Evolutionary conservation across 2,113 vertebrate genomes (phyloP).

Genomic region (Percopsis transmontana): DNA sequence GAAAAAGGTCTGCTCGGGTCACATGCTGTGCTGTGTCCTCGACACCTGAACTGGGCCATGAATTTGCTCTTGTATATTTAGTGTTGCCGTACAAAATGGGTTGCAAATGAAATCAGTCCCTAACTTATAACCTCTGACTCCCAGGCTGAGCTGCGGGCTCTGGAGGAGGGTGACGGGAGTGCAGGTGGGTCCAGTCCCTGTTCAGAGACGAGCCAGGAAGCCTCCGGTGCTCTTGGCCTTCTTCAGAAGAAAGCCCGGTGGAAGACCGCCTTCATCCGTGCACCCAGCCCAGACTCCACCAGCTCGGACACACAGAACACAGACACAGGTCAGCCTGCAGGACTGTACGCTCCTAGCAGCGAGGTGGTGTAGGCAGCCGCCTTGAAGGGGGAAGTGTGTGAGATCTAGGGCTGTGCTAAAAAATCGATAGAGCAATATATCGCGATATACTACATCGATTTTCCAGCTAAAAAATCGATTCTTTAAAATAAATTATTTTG

Average conservation of each 20-base stretch:
- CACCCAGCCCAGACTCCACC: conserved; percentile 86
- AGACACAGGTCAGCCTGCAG: conserved; percentile 76
- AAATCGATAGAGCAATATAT: too few species aligned
- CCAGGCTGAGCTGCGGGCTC: conserved; percentile 93
- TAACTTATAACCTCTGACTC: not conserved
- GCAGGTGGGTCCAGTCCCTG: conserved; percentile 89
- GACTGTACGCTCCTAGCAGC: not conserved
- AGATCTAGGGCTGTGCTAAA: too few species aligned
- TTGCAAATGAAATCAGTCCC: not conserved
- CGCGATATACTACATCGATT: too few species aligned
- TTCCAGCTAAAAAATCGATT: too few species aligned
- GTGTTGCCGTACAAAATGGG: not conserved
- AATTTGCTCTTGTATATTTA: too few species aligned
- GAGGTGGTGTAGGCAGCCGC: not conserved
- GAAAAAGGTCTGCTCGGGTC: conserved; percentile 82
- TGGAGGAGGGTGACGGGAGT: conserved; percentile 94
- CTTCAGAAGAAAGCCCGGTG: conserved; percentile 84
- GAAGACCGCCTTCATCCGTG: conserved; percentile 87
- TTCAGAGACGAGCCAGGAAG: conserved; percentile 90
- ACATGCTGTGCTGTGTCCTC: not conserved
- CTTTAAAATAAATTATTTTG: not conserved
- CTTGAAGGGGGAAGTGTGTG: not conserved
- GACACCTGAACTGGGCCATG: too few species aligned
- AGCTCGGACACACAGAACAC: conserved; percentile 82
- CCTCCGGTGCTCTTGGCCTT: conserved; percentile 66